Evolutionary conservation across 2,113 vertebrate genomes (phyloP).

Genomic region (Pan paniscus): DNA sequence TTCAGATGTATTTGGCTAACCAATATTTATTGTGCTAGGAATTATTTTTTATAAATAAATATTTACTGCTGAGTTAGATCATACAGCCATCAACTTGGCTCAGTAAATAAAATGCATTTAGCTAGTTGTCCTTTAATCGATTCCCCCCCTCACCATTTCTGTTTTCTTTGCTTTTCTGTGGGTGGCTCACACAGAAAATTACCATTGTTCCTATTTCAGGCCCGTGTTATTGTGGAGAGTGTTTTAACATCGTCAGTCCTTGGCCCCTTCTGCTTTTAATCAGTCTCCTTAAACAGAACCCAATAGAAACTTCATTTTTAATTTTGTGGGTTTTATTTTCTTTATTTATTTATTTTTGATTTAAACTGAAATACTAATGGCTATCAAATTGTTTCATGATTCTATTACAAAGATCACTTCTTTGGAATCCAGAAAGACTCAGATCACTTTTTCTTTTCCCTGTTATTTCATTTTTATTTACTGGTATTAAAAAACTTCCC

Average conservation of each 20-base stretch:
- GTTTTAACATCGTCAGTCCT: neutral
- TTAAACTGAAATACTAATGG: neutral
- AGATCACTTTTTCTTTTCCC: neutral
- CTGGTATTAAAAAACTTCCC: neutral
- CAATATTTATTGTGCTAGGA: neutral
- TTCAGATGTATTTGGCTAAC: neutral
- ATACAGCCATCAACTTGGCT: neutral
- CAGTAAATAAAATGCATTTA: constrained; percentile 10
- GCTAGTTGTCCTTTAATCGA: neutral
- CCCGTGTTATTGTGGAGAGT: neutral
- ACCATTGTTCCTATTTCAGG: neutral
- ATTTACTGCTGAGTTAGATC: constrained; percentile 2
- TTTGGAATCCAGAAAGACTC: neutral
- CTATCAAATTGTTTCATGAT: neutral
- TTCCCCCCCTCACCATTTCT: neutral
- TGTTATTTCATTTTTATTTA: neutral
- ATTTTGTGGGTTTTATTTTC: neutral
- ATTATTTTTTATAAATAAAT: constrained; percentile 23
- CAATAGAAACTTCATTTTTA: neutral
- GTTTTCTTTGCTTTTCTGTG: constrained; percentile 13
- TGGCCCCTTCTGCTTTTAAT: neutral
- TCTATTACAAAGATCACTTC: neutral
- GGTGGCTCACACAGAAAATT: neutral
- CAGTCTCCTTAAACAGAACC: neutral
- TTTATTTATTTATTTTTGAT: neutral